Conservation (phyloP, 2,113 vertebrate genomes). For the Petrocephalus microphthalmus region DNA sequence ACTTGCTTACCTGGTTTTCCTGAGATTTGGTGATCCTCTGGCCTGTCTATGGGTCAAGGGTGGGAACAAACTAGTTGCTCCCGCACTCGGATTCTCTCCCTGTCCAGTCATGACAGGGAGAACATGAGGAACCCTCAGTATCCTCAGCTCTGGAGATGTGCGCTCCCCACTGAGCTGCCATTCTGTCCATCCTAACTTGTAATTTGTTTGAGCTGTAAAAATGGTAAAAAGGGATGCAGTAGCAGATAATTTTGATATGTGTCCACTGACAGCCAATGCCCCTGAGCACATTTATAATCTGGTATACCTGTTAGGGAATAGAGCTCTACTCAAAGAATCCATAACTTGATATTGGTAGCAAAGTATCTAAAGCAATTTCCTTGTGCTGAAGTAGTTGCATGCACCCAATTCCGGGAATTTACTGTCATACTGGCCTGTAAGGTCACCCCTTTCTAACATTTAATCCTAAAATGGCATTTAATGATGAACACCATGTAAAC, state of each 20-base stretch:
- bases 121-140: background rate
- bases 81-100: background rate
- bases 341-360: background rate
- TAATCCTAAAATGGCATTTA: slow-evolving; percentile 22
- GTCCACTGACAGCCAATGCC: background rate
- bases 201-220: background rate
- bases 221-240: background rate
- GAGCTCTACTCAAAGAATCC: background rate
- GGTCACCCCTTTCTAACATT: slow-evolving; percentile 19
- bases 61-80: background rate
- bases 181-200: background rate
- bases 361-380: background rate
- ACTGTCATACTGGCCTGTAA: slow-evolving; percentile 4
- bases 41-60: background rate
- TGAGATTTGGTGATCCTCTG: background rate
- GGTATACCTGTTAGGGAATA: background rate
- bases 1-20: background rate
- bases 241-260: background rate
- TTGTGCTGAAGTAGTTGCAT: background rate
- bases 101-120: background rate
- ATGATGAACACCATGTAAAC: slow-evolving; percentile 15
- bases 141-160: background rate
- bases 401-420: background rate
- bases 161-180: background rate
- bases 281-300: background rate